Evolutionary conservation across 2,113 vertebrate genomes (phyloP).

Genomic region (Aptenodytes forsteri): DNA sequence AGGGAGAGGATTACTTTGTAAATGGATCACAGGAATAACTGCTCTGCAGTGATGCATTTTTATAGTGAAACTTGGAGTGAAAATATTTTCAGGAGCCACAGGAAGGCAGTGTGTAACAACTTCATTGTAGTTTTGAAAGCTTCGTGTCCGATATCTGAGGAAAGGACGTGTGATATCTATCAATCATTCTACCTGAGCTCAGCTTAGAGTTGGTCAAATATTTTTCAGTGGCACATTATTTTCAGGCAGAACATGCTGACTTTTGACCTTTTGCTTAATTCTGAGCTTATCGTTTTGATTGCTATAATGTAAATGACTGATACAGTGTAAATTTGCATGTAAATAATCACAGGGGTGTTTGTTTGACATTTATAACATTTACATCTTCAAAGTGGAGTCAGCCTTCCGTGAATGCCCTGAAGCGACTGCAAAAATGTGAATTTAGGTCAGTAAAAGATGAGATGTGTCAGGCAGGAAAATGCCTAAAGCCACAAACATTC

Average conservation of each 20-base stretch:
- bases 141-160: neutral
- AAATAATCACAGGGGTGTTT: neutral
- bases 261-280: neutral
- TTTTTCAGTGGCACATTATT: neutral
- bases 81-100: conserved; percentile 44
- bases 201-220: neutral
- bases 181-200: neutral
- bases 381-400: neutral
- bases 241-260: neutral
- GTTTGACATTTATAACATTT: neutral
- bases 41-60: neutral
- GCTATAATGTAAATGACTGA: neutral
- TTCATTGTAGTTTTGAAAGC: neutral
- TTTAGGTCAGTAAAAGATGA: neutral
- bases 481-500: neutral
- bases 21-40: neutral
- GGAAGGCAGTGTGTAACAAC: conserved; percentile 44
- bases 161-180: neutral
- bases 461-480: neutral
- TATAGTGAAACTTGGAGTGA: neutral
- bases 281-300: neutral
- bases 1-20: neutral
- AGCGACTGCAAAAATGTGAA: neutral
- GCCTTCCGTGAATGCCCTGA: neutral
- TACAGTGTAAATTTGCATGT: neutral